Percentiles rank a stretch among this genome's conserved stretches.
Conservation (phyloP, 2,113 vertebrate species). For the Takifugu bimaculatus region DNA sequence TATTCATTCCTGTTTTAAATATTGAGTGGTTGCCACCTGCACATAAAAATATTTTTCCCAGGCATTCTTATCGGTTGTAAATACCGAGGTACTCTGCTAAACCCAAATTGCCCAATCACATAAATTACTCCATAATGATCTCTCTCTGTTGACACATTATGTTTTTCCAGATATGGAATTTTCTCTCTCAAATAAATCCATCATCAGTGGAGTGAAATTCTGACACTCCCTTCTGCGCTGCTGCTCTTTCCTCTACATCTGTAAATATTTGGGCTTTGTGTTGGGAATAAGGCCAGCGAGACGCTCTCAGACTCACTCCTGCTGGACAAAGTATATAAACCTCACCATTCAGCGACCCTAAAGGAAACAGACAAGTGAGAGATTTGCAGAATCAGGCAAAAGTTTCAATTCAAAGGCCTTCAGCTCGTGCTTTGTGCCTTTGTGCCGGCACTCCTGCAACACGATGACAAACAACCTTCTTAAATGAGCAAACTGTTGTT, state of each 20-base stretch:
- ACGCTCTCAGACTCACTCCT: slow-evolving; percentile 38
- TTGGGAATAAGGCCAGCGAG: slow-evolving; percentile 65
- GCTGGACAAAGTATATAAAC: slow-evolving; percentile 57
- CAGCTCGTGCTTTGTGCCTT: slow-evolving; percentile 36
- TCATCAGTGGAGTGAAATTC: slow-evolving; percentile 1
- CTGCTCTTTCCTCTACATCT: slow-evolving; percentile 38
- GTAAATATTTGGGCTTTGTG: slow-evolving; percentile 77
- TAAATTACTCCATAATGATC: neutral
- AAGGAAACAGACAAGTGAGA: slow-evolving; percentile 51
- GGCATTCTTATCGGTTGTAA: slow-evolving; percentile 4
- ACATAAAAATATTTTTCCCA: neutral
- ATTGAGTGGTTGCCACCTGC: too few species aligned
- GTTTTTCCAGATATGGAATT: neutral
- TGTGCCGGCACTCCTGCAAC: slow-evolving; percentile 21
- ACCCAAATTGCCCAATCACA: slow-evolving; percentile 1
- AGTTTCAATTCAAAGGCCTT: slow-evolving; percentile 36
- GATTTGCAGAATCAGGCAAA: slow-evolving; percentile 45
- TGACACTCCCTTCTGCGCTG: neutral
- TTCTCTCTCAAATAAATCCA: slow-evolving; percentile 5
- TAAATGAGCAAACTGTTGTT: neutral
- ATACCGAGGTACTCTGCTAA: neutral
- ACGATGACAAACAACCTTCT: slow-evolving; percentile 31
- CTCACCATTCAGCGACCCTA: slow-evolving; percentile 32
- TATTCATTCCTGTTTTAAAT: too few species aligned
- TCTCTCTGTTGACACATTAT: slow-evolving; percentile 2